Evolutionary conservation across 1,140 invertebrate genomes (phyloP), one percentile per base, ranked within the genome.

Genomic region (Teleopsis dalmanni): DNA sequence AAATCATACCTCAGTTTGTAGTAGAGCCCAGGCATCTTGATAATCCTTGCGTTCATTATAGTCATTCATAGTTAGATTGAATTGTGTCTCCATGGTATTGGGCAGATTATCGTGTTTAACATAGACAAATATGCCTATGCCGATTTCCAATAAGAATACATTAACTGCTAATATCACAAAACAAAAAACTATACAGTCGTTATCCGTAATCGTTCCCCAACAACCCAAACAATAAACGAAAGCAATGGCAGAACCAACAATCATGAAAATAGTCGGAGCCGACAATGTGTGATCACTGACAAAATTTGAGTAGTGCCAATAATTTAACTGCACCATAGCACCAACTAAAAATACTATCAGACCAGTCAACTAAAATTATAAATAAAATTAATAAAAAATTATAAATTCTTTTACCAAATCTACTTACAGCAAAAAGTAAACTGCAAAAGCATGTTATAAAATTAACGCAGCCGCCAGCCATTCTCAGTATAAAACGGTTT

Each of bases 221-320:
- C 89, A 93, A 51, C 90, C 90, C 52, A 92, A 84, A 75, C 91
- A 91, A 23, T 88, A 86, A 13, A 90, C 83, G 36, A 91, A 75
- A 62, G 90, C 87, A 57, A 91, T 84, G 36, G 89, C 78, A 14
- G 83, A 70, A 22, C 88, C 88, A n/a, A 90, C 82, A 52, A 87
- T 78, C 56, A 91, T 89, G 52, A 92, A 77, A 18, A 92, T 75
- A 31, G 89, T 77, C 13, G 88, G 85, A 10, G 79, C 81, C 0
- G 83, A 81, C 53, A 82, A 83, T 60, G 88, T 81, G 70, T 79
- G 72, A 44, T 71, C 65, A 29, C 66, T 81, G 48, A 83, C 75
- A 62, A 87, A 81, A 55, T 83, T 79, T 11, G 78, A 77, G 62
- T 87, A 88, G 47, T 81, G 77, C 29, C 76, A 72, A 65, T 83